These are phyloP conservation scores for Temnothorax curvispinosus DNA, from an alignment of 1,140 invertebrate genomes.

Conservation along the genomic window DNA sequence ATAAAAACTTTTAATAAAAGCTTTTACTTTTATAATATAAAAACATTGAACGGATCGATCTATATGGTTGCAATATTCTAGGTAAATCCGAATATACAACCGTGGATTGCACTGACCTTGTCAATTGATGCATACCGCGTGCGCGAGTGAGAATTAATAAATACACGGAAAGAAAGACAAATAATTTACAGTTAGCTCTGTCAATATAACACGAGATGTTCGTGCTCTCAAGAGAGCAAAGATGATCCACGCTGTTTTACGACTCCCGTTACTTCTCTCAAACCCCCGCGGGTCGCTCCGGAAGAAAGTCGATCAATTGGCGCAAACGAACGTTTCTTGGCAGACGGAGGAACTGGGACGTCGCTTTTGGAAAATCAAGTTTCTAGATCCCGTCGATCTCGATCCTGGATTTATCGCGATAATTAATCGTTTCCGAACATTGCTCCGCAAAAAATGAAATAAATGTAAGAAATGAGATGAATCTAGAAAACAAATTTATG, in stretches of 20 bases:
- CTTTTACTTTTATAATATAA: neutral
- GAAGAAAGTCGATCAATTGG: constrained; percentile 36
- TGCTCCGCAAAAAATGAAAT: neutral
- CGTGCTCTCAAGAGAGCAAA: neutral
- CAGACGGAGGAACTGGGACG: neutral
- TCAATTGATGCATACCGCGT: neutral
- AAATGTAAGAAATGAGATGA: too few species aligned
- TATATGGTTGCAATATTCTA: neutral
- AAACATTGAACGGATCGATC: neutral
- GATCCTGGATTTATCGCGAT: neutral
- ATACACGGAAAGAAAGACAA: constrained; percentile 9
- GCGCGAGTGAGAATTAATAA: constrained; percentile 22
- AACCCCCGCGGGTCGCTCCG: neutral
- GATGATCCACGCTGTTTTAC: constrained; percentile 27
- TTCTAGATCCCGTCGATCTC: neutral
- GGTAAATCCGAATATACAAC: neutral
- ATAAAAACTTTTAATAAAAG: neutral
- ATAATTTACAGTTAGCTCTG: constrained; percentile 35
- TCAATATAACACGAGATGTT: neutral
- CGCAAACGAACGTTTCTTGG: constrained; percentile 33
- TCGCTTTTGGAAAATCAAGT: neutral
- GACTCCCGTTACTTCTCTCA: neutral
- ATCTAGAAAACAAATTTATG: too few species aligned
- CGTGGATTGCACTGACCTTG: too few species aligned
- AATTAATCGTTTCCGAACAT: neutral